Percentiles rank a stretch among this genome's conserved stretches.
Conservation (phyloP, 2,797 vertebrate genomes). For the Lacerta agilis region DNA sequence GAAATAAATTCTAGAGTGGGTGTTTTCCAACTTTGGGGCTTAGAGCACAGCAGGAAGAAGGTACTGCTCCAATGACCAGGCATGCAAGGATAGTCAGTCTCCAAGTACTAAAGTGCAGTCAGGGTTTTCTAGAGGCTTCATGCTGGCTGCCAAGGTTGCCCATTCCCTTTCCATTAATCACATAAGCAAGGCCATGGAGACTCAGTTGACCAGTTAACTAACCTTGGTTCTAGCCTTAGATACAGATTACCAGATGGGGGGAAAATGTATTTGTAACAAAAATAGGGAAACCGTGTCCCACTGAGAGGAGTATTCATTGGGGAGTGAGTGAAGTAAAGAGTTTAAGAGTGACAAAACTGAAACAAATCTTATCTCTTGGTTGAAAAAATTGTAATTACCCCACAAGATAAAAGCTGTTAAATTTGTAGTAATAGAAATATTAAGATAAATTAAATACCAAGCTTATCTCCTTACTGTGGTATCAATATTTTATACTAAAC, state of each 20-base stretch:
- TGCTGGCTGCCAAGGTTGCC: neutral
- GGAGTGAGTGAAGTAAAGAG: constrained; percentile 28
- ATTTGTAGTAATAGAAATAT: constrained; percentile 74
- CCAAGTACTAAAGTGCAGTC: neutral
- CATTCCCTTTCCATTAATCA: too few species aligned
- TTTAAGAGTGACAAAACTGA: constrained; percentile 56
- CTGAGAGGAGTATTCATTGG: neutral
- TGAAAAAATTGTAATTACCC: constrained; percentile 64
- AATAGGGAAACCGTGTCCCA: constrained; percentile 37
- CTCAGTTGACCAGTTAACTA: neutral
- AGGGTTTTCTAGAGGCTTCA: neutral
- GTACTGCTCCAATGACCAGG: neutral
- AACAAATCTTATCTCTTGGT: constrained; percentile 30
- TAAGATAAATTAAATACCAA: constrained; percentile 76
- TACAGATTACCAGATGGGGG: neutral
- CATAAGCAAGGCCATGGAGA: neutral
- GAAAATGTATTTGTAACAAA: constrained; percentile 39
- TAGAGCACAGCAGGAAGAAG: neutral
- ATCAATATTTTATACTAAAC: constrained; percentile 76
- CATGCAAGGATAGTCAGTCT: neutral
- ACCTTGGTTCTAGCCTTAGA: neutral
- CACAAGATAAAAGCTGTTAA: constrained; percentile 74
- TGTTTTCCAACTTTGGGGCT: neutral
- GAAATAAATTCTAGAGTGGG: neutral
- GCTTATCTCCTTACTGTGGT: constrained; percentile 70